Percentiles rank a stretch among this genome's conserved stretches.
These are phyloP conservation scores for Perca flavescens DNA, from an alignment of 2,113 vertebrate species.

Conservation along the genomic window DNA sequence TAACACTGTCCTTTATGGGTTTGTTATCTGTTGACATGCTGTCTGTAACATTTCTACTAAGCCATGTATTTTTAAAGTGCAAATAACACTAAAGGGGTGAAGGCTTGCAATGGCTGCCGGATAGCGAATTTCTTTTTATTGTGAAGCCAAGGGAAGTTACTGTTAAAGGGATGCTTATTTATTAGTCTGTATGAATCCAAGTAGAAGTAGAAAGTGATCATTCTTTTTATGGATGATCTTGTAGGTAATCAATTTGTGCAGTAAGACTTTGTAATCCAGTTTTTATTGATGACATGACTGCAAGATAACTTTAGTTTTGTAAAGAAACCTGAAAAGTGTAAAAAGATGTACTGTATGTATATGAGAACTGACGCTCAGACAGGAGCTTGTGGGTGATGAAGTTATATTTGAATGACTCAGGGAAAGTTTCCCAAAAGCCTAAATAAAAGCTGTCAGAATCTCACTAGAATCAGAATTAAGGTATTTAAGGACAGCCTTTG, in stretches of 20 bases:
- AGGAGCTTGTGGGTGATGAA: slow-evolving; percentile 29
- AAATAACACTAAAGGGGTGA: slow-evolving; percentile 40
- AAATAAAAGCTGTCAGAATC: not conserved
- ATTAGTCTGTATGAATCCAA: slow-evolving; percentile 71
- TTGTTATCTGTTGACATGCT: slow-evolving; percentile 34
- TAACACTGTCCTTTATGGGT: slow-evolving; percentile 19
- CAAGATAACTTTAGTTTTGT: slow-evolving; percentile 84
- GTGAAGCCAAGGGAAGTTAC: not conserved
- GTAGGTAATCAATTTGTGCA: slow-evolving; percentile 81
- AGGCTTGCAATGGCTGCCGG: not conserved
- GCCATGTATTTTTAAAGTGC: slow-evolving; percentile 18
- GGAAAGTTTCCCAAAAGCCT: slow-evolving; percentile 35
- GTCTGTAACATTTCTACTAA: slow-evolving; percentile 45
- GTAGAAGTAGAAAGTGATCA: slow-evolving; percentile 37
- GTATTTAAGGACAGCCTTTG: slow-evolving; percentile 16
- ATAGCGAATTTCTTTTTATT: not conserved
- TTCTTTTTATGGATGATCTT: slow-evolving; percentile 61
- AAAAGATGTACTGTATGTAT: slow-evolving; percentile 50
- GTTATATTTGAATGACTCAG: not conserved
- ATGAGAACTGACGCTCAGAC: slow-evolving; percentile 22
- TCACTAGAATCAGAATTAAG: slow-evolving; percentile 7
- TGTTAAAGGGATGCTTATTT: slow-evolving; percentile 68
- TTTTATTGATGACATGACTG: slow-evolving; percentile 74
- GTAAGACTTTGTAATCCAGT: slow-evolving; percentile 82
- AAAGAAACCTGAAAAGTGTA: slow-evolving; percentile 77